Conservation (phyloP, 2,113 vertebrate genomes). For the Danio rerio region GRCz12tu NC_133183.1:35111501-35112000, state of each 20-base stretch:
- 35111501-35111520: too few species aligned
- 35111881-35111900: conserved; percentile 7
- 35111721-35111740: background rate
- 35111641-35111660: too few species aligned
- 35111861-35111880: background rate
- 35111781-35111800: background rate
- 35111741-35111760: background rate
- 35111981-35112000: conserved; percentile 52
- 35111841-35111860: background rate
- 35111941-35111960: conserved; percentile 29
- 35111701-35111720: too few species aligned
- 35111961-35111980: background rate
- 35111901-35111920: conserved; percentile 39
- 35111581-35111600: too few species aligned
- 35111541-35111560: too few species aligned
- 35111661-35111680: too few species aligned
- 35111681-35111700: too few species aligned
- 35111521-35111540: too few species aligned
- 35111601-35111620: too few species aligned
- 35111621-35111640: too few species aligned
- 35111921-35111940: conserved; percentile 46
- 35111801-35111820: background rate
- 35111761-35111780: background rate
- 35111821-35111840: background rate
- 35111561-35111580: too few species aligned